Percentiles rank a stretch among this genome's conserved stretches.
These are phyloP conservation scores for Scaptodrosophila latifasciaeformis DNA, from an alignment of 2,888 invertebrate species.

Conservation along the genomic window DNA sequence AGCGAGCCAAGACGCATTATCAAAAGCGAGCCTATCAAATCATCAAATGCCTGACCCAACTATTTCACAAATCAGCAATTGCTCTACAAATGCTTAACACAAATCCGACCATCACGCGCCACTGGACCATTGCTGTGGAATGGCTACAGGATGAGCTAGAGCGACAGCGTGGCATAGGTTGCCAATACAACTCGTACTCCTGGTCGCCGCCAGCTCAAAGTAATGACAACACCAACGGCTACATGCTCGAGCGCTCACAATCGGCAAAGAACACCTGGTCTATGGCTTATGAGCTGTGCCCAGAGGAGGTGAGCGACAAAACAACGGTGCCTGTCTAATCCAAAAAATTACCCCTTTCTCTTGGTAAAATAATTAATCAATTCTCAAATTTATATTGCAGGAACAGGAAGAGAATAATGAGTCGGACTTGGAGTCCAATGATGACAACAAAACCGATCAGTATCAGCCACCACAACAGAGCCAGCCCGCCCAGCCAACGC, in stretches of 20 bases:
- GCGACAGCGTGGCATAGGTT: constrained; percentile 77
- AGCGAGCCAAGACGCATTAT: constrained; percentile 93
- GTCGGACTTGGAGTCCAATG: constrained; percentile 73
- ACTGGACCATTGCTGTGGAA: constrained; percentile 92
- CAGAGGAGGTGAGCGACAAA: constrained; percentile 78
- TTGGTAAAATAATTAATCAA: too few relatives aligned
- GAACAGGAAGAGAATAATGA: constrained; percentile 75
- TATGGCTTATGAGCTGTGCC: constrained; percentile 84
- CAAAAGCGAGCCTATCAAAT: constrained; percentile 98
- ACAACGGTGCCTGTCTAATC: constrained; percentile 56
- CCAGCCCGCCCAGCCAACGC: constrained; percentile 8
- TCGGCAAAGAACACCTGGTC: constrained; percentile 93
- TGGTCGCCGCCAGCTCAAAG: constrained; percentile 97
- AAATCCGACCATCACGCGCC: constrained; percentile 86
- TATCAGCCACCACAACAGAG: constrained; percentile 17
- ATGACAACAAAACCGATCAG: constrained; percentile 62
- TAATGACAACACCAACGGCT: constrained; percentile 95
- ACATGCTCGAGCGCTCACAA: constrained; percentile 94
- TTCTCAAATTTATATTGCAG: constrained; percentile 41
- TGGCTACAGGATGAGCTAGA: constrained; percentile 98
- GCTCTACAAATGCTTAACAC: constrained; percentile 87
- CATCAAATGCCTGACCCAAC: constrained; percentile 94
- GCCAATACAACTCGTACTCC: constrained; percentile 86
- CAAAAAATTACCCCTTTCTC: too few relatives aligned
- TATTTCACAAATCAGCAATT: constrained; percentile 89